Conservation (phyloP, 2,888 invertebrate genomes). For the Drosophila monieri region DNA sequence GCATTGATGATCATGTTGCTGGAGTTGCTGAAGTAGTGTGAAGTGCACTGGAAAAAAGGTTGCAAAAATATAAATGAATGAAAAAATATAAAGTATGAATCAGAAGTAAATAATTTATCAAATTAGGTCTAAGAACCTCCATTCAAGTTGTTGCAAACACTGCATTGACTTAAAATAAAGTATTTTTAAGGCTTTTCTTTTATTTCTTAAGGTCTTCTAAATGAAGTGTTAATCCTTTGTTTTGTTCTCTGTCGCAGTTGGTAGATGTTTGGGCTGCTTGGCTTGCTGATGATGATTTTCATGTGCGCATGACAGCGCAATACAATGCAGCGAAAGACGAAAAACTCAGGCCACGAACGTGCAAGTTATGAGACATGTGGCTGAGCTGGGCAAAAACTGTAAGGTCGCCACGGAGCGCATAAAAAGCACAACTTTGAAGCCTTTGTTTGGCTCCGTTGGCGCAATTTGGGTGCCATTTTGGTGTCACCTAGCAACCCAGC, state of each 20-base stretch:
- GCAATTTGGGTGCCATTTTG: constrained; percentile 73
- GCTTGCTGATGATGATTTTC: constrained; percentile 61
- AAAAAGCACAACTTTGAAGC: constrained; percentile 64
- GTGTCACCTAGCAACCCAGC: constrained; percentile 58
- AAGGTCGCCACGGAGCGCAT: constrained; percentile 65
- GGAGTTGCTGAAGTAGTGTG: constrained; percentile 18
- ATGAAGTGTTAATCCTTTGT: not conserved
- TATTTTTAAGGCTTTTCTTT: no score
- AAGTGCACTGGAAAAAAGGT: constrained; percentile 8
- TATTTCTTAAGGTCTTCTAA: not conserved
- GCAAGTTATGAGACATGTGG: constrained; percentile 52
- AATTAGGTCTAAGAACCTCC: not conserved
- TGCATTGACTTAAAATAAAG: no score
- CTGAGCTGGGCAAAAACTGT: constrained; percentile 45
- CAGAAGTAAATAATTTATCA: no score
- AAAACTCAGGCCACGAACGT: constrained; percentile 75
- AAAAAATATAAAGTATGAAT: not conserved
- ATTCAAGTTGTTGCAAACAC: not conserved
- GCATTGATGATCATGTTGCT: constrained; percentile 62
- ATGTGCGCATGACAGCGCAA: constrained; percentile 74
- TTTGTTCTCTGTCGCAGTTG: constrained; percentile 19
- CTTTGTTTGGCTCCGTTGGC: constrained; percentile 58
- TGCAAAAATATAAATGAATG: not conserved
- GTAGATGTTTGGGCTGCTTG: constrained; percentile 16
- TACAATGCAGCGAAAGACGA: constrained; percentile 66